Base-by-base conservation (phyloP, 2,797 vertebrate genomes). In the Capromys pilorides region DNA sequence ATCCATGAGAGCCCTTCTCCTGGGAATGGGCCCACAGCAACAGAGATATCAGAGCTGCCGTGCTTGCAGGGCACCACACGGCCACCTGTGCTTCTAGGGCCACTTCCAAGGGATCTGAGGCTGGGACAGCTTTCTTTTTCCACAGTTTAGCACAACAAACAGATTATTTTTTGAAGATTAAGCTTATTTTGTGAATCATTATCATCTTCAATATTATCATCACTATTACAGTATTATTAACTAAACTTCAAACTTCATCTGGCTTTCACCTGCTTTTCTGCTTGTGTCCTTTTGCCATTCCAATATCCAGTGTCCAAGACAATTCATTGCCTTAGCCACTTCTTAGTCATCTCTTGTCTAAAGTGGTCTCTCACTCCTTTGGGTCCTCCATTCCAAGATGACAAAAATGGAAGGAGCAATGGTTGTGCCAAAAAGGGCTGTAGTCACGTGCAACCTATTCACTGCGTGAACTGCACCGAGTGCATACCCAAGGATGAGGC, bases 181-280 rank as follows among this genome's bases (percentile, higher is more conserved):
- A 1, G 6, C 11, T 71, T 49, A 19, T 59, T 24, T 73, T 79
- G 3, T 33, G 61, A 64, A 75, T 75, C 24, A 75, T 45, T 12
- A 28, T 45, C 73, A 45, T 45, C 73, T 39, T 39, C n/a, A 61
- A 57, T 57, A 41, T 49, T 9, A 83, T 28, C 36, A 26, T 54
- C 78, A 49, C 90, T 61, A 62, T 33, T 36, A 21, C 33, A 69
- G 28, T 69, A 69, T 85, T 88, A 88, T 88, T 88, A 86, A 82
- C 36, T 93, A 80, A 51, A 77, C 33, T 77, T 81, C 24, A 79
- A 10, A 28, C 10, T 86, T 91, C 66, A 64, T 83, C 86, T 82
- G 61, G 33, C 66, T 75, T 49, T 84, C 28, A 80, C 57, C 22
- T 45, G 26, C 57, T 96, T 88, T 86, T 57, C 24, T 33, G 21